Evolutionary conservation across 2,888 invertebrate species (phyloP).

Genomic region (Altica lythri): DNA sequence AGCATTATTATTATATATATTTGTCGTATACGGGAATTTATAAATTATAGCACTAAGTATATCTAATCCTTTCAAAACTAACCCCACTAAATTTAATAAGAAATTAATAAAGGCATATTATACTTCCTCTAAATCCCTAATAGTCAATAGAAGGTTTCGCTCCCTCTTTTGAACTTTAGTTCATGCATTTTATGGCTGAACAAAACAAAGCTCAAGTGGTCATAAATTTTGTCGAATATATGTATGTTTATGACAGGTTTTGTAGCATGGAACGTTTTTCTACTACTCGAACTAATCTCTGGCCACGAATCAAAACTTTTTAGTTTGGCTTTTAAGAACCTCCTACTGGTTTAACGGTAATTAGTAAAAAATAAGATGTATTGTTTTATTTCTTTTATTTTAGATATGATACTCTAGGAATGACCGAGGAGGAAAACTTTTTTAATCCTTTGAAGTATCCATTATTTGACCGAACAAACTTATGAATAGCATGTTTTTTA

Average conservation of each 20-base stretch:
- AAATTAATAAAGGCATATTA: slow-evolving; percentile 7
- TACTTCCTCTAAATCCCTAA: not conserved
- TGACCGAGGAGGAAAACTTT: too few relatives aligned
- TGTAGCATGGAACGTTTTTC: slow-evolving; percentile 14
- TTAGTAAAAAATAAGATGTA: slow-evolving; percentile 9
- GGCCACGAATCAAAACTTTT: slow-evolving; percentile 13
- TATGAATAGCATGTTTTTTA: too few relatives aligned
- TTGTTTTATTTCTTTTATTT: too few relatives aligned
- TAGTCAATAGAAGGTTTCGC: not conserved
- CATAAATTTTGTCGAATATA: slow-evolving; percentile 33
- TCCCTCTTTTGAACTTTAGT: slow-evolving; percentile 9
- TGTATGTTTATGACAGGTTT: slow-evolving; percentile 35
- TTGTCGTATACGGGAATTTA: too few relatives aligned
- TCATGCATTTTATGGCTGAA: slow-evolving; percentile 24
- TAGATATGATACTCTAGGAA: too few relatives aligned
- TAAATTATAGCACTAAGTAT: not conserved
- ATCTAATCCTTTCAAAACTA: not conserved
- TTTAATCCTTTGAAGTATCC: too few relatives aligned
- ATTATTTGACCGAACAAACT: too few relatives aligned
- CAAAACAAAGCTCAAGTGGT: slow-evolving; percentile 31
- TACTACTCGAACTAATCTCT: slow-evolving; percentile 6
- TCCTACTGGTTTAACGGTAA: slow-evolving; percentile 4
- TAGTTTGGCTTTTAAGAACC: not conserved
- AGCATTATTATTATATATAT: too few relatives aligned
- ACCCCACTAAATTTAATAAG: slow-evolving; percentile 2